Evolutionary conservation across 2,888 invertebrate genomes (phyloP).

Genomic region (Ethmia dodecea): DNA sequence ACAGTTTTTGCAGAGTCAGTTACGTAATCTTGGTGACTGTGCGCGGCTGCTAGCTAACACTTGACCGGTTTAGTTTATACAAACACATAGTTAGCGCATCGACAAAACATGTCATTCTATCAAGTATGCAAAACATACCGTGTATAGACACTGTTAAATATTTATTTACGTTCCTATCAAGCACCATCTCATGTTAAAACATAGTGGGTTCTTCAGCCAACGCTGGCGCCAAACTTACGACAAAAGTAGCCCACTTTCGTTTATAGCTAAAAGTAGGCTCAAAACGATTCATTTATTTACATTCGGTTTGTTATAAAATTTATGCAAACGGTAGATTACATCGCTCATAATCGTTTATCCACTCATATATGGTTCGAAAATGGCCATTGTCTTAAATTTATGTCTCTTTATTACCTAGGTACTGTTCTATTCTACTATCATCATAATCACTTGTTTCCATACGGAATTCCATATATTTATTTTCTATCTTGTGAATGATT

Average conservation of each 20-base stretch:
- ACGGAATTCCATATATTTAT: background rate
- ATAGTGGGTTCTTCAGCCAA: background rate
- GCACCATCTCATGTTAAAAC: background rate
- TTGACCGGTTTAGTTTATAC: too few relatives aligned
- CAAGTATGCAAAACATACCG: too few relatives aligned
- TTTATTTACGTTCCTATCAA: background rate
- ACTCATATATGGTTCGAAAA: constrained; percentile 6
- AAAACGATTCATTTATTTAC: constrained; percentile 28
- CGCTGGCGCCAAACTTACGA: background rate
- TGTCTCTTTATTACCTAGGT: background rate
- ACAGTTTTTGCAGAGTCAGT: too few relatives aligned
- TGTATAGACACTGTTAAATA: background rate
- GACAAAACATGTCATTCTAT: too few relatives aligned
- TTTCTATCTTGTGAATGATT: too few relatives aligned
- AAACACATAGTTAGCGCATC: too few relatives aligned
- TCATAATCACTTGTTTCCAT: constrained; percentile 1
- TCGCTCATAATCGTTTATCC: constrained; percentile 9
- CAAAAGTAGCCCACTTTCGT: background rate
- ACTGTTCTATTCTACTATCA: constrained; percentile 6
- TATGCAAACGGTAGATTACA: constrained; percentile 43
- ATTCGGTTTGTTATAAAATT: constrained; percentile 43
- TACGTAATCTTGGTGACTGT: too few relatives aligned
- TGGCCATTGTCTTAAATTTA: constrained; percentile 11
- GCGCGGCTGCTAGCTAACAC: too few relatives aligned
- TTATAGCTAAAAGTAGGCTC: constrained; percentile 32